A percentile compares a stretch with the other conserved stretches of the same genome.
Conservation (phyloP, 1,140 invertebrate species). For the Drosophila truncata region DNA sequence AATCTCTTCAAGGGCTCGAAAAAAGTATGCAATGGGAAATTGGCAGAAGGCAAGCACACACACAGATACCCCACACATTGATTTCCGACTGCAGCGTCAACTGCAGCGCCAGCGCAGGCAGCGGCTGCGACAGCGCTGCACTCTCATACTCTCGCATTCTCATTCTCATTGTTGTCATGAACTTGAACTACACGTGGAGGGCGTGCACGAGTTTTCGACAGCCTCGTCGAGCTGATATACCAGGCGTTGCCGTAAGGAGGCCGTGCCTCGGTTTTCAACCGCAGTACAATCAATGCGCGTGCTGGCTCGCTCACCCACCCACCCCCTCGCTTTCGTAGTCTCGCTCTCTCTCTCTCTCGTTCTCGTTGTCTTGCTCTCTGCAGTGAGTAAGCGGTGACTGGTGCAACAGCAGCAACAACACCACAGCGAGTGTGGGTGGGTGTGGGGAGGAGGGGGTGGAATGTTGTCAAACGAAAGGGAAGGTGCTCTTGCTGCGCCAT, state of each 20-base stretch:
- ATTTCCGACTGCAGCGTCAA: conserved; percentile 25
- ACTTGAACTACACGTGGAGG: conserved; percentile 85
- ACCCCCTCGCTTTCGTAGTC: background rate
- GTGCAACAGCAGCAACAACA: conserved; percentile 44
- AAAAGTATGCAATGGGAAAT: conserved; percentile 73
- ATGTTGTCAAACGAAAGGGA: conserved; percentile 66
- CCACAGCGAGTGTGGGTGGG: conserved; percentile 33
- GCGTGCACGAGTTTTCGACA: conserved; percentile 73
- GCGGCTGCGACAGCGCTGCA: conserved; percentile 25
- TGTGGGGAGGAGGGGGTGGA: conserved; percentile 25
- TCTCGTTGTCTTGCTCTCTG: conserved; percentile 28
- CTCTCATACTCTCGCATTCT: conserved; percentile 39
- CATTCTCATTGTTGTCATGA: conserved; percentile 70
- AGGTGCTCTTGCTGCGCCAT: conserved; percentile 51
- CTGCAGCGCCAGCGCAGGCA: conserved; percentile 44
- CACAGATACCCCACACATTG: conserved; percentile 20
- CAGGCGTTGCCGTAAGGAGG: conserved; percentile 59
- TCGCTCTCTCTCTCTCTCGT: conserved; percentile 11
- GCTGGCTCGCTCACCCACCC: conserved; percentile 28
- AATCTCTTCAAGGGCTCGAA: conserved; percentile 12
- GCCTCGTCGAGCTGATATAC: conserved; percentile 17
- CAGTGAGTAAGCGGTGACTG: conserved; percentile 65
- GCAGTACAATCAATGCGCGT: conserved; percentile 55
- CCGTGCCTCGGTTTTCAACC: conserved; percentile 68
- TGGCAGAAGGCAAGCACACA: background rate